phyloP scores from a whole-genome alignment of 2,797 vertebrate species.

The Orientallactaga sibirica region DNA sequence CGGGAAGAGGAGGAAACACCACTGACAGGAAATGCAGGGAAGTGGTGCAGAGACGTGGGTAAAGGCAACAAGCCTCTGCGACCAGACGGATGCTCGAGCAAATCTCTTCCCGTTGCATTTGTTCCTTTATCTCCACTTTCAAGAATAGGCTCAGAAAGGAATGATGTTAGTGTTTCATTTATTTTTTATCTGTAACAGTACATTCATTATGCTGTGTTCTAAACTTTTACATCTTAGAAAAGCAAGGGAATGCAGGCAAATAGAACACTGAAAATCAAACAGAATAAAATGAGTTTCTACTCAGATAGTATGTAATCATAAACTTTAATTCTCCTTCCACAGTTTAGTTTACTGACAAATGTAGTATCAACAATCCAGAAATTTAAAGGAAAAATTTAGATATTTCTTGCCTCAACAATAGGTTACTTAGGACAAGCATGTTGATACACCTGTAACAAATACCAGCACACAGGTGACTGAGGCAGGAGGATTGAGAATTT shows the following conservation, averaged over 20 bases:
- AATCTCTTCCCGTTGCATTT: too few species aligned
- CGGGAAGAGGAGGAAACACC: too few species aligned
- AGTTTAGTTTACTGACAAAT: background rate
- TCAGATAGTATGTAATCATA: background rate
- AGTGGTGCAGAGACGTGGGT: background rate
- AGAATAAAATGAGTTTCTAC: conserved; percentile 11
- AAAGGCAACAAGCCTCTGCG: background rate
- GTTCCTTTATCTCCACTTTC: too few species aligned
- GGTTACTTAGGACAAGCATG: background rate
- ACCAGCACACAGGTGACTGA: background rate
- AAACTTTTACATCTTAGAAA: background rate
- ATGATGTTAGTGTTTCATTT: background rate
- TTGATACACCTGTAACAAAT: background rate
- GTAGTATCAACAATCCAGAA: background rate
- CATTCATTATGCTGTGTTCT: background rate
- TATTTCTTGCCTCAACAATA: background rate
- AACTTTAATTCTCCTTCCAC: background rate
- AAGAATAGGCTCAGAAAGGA: background rate
- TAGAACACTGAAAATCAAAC: background rate
- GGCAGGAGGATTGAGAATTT: background rate
- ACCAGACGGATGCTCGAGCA: background rate
- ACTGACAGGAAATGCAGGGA: background rate
- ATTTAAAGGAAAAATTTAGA: background rate
- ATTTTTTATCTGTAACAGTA: background rate
- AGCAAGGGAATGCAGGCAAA: background rate